phyloP scores from a whole-genome alignment of 2,797 vertebrate genomes.

The Lepus oiostolus region DNA sequence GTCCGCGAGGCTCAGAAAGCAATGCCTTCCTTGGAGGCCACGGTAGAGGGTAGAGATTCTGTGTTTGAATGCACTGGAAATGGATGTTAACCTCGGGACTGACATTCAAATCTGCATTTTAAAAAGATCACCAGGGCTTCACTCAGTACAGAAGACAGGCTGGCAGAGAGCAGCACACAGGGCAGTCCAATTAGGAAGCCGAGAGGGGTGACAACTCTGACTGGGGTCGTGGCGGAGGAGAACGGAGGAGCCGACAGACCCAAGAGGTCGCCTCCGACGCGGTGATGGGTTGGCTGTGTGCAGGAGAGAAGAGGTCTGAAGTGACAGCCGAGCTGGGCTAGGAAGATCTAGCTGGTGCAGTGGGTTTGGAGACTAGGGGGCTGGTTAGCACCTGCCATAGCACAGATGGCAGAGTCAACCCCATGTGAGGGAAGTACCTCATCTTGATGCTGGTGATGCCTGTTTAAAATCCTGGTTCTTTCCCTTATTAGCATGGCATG shows the following conservation, averaged over 20 bases:
- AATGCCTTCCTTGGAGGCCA: background rate
- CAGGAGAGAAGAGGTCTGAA: background rate
- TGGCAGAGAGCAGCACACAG: background rate
- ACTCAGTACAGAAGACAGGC: background rate
- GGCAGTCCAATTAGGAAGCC: background rate
- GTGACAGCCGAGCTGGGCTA: background rate
- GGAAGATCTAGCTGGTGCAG: background rate
- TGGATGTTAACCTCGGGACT: constrained; percentile 21
- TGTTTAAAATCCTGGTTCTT: background rate
- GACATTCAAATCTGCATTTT: constrained; percentile 49
- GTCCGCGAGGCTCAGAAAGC: background rate
- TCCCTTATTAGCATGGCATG: background rate
- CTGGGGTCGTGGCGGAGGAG: background rate
- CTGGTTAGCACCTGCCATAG: background rate
- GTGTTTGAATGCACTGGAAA: constrained; percentile 25
- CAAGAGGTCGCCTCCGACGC: background rate
- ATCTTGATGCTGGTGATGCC: background rate
- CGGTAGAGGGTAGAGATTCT: background rate
- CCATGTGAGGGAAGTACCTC: background rate
- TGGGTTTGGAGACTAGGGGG: background rate
- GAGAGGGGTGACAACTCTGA: background rate
- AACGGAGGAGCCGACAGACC: background rate
- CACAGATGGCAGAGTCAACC: background rate
- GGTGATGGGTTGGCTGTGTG: background rate
- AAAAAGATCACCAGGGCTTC: constrained; percentile 1